Evolutionary conservation across 2,797 vertebrate species (phyloP).

Genomic region (Propithecus perrieri): DNA sequence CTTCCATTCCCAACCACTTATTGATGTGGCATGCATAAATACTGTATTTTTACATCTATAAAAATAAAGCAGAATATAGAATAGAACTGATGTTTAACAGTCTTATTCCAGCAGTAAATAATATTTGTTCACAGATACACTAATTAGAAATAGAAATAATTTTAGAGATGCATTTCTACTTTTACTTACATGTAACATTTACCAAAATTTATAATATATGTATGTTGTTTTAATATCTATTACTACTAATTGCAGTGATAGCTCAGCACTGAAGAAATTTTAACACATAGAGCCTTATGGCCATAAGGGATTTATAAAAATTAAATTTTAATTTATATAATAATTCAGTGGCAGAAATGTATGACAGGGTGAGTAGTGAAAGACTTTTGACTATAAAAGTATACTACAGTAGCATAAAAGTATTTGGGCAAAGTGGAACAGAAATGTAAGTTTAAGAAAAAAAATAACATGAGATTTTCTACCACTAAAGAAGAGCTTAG

Average conservation of each 20-base stretch:
- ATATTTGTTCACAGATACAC: background rate
- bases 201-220: background rate
- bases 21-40: background rate
- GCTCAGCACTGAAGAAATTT: constrained; percentile 8
- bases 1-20: background rate
- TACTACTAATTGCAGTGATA: constrained; percentile 7
- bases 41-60: background rate
- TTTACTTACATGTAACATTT: background rate
- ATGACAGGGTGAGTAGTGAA: background rate
- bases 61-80: background rate
- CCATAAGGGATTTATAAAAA: background rate
- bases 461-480: background rate
- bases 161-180: background rate
- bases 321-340: constrained; percentile 46
- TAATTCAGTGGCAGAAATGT: background rate
- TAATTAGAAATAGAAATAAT: constrained; percentile 56
- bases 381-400: background rate
- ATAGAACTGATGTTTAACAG: background rate
- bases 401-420: background rate
- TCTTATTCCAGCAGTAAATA: background rate
- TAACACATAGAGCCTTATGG: background rate
- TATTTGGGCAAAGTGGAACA: background rate
- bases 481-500: constrained; percentile 11
- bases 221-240: background rate
- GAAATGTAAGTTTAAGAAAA: constrained; percentile 17